A percentile compares a stretch with the other conserved stretches of the same genome.
Evolutionary conservation across 2,888 invertebrate species (phyloP).

Genomic region (Pollenia amentaria): DNA sequence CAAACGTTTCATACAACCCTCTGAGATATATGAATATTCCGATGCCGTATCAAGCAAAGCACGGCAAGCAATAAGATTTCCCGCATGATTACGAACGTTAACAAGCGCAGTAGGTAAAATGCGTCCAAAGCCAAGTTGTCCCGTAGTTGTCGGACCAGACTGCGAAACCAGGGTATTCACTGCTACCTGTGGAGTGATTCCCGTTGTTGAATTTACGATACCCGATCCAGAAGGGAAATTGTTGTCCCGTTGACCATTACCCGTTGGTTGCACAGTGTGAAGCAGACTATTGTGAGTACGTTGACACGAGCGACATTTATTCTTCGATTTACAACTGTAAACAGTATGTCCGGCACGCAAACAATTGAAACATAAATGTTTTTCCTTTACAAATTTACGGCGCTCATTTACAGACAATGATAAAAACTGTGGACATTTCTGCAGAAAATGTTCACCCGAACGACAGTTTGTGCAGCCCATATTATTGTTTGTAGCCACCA

Average conservation of each 20-base stretch:
- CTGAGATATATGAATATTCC: conserved; percentile 21
- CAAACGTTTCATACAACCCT: conserved; percentile 12
- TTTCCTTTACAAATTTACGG: background rate
- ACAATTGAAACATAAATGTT: conserved; percentile 26
- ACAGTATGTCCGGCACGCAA: too few relatives aligned
- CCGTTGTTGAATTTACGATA: too few relatives aligned
- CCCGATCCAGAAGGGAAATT: background rate
- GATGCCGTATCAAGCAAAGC: background rate
- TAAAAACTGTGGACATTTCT: conserved; percentile 26
- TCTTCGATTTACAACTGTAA: too few relatives aligned
- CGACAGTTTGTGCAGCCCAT: background rate
- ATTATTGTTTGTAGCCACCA: background rate
- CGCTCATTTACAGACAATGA: background rate
- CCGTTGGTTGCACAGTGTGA: background rate
- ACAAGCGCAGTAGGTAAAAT: background rate
- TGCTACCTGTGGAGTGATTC: too few relatives aligned
- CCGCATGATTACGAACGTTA: conserved; percentile 3
- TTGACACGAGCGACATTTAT: too few relatives aligned
- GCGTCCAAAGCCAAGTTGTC: background rate
- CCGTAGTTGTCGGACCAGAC: too few relatives aligned
- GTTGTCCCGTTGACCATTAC: background rate
- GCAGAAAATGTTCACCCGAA: conserved; percentile 2
- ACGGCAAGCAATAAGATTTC: background rate
- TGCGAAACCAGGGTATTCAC: too few relatives aligned
- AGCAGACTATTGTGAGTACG: too few relatives aligned